Base-by-base conservation (phyloP, 2,888 invertebrate species). In the Nowickia ferox region DNA sequence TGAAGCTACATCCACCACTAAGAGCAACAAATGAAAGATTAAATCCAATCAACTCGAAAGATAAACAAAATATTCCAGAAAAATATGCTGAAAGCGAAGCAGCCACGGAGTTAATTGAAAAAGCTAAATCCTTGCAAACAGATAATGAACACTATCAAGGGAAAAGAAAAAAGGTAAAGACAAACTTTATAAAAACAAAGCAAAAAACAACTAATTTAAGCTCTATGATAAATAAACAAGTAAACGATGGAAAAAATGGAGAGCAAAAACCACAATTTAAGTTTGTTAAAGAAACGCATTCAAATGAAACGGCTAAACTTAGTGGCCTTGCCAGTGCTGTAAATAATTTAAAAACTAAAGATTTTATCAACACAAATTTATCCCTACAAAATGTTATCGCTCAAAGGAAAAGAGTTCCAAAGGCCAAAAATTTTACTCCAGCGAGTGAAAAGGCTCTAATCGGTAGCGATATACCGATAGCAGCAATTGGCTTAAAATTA, bases 1-100 rank as follows among this genome's bases (percentile, higher is more conserved):
- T 53, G 13, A 53, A 6, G 48, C 10, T 10, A 17, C 46, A 48
- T 10, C 44, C 69, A 30, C 17, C 48, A 19, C 17, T 10, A 38
- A 17, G 9, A 1, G 6, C 57, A 40, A 69, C 10, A 53, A 53
- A 65, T 42, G 55, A 68, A 68, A 61, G 30, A 46, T 75, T 82
- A 22, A 3, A 40, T 57, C 15, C 19, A 4, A 51, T 17, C 11
- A 38, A 15, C 38, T n/a, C 42, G n/a, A 66, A 81, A 59, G 53
- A 53, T 65, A 40, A 46, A 30, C 63, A 51, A n/a, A 53, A 17
- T 2, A 30, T 30, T 30, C 30, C 30, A 30, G 42, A 46, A 68
- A 68, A 69, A 44, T 57, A 57, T 48, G 30, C 22, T n/a, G 38
- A 44, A 44, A 65, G 51, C 6, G 3, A n/a, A 44, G 9, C 65